Percentiles rank a stretch among this genome's conserved stretches.
These are phyloP conservation scores for Scelioninae gen. 1 DNA, from an alignment of 2,888 invertebrate species.

Conservation along the genomic window DNA sequence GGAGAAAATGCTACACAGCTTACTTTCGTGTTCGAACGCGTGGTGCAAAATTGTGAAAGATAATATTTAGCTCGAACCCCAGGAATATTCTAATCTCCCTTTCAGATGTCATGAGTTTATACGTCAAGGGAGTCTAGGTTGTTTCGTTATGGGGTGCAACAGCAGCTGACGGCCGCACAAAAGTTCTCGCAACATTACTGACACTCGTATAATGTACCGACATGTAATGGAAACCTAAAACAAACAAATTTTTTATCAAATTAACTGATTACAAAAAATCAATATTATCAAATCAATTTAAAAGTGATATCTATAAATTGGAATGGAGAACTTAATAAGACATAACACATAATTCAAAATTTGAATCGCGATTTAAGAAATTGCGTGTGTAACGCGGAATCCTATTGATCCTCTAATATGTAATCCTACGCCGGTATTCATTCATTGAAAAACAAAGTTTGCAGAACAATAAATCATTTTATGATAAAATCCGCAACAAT, in stretches of 20 bases:
- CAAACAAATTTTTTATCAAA: constrained; percentile 54
- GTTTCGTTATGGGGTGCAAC: constrained; percentile 72
- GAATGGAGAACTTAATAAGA: neutral
- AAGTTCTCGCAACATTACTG: constrained; percentile 76
- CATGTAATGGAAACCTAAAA: constrained; percentile 54
- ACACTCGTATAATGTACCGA: constrained; percentile 70
- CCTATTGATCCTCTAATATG: neutral
- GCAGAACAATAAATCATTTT: constrained; percentile 14
- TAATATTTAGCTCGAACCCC: constrained; percentile 78
- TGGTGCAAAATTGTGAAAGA: constrained; percentile 73
- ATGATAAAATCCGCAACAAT: constrained; percentile 29
- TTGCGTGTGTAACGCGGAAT: too few species aligned
- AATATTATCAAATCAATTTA: neutral
- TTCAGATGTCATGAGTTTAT: constrained; percentile 75
- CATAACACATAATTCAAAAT: neutral
- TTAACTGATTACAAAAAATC: constrained; percentile 20
- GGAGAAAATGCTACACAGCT: constrained; percentile 63
- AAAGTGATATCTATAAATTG: neutral
- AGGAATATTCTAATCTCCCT: constrained; percentile 81
- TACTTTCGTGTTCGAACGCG: constrained; percentile 63
- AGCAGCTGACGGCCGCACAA: constrained; percentile 81
- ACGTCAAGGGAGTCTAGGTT: constrained; percentile 69
- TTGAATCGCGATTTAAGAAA: neutral
- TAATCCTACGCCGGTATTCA: neutral
- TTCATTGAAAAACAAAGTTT: neutral